Evolutionary conservation across 2,113 vertebrate species (phyloP).

Genomic region (Hyla sarda): DNA sequence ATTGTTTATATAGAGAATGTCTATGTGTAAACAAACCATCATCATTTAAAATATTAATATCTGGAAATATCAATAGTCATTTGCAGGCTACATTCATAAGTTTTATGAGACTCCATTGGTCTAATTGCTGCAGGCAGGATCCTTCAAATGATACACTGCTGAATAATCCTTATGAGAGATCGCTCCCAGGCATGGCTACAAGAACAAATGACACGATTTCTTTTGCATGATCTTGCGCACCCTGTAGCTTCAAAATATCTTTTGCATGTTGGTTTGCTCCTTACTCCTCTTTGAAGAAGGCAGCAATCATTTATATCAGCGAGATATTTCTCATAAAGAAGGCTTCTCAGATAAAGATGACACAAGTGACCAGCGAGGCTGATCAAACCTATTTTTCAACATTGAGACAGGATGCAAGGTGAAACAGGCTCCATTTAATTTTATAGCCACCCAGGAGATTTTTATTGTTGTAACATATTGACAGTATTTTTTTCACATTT

Average conservation of each 20-base stretch:
- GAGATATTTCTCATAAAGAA: slow-evolving; percentile 65
- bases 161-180: background rate
- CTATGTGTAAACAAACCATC: slow-evolving; percentile 40
- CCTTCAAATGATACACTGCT: background rate
- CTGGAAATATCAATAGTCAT: slow-evolving; percentile 41
- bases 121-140: background rate
- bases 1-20: background rate
- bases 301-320: slow-evolving; percentile 65
- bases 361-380: slow-evolving; percentile 59
- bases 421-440: slow-evolving; percentile 65
- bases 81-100: slow-evolving; percentile 7
- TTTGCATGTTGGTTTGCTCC: background rate
- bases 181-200: background rate
- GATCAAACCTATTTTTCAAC: slow-evolving; percentile 66
- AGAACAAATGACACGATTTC: background rate
- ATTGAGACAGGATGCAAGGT: slow-evolving; percentile 52
- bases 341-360: slow-evolving; percentile 62
- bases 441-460: slow-evolving; percentile 61
- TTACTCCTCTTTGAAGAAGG: slow-evolving; percentile 50
- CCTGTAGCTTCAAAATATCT: slow-evolving; percentile 47
- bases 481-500: slow-evolving; percentile 57
- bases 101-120: slow-evolving; percentile 25
- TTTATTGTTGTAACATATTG: slow-evolving; percentile 59
- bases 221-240: background rate
- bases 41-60: slow-evolving; percentile 48